Conservation (phyloP, 2,113 vertebrate genomes). For the Dasyprocta punctata region DNA sequence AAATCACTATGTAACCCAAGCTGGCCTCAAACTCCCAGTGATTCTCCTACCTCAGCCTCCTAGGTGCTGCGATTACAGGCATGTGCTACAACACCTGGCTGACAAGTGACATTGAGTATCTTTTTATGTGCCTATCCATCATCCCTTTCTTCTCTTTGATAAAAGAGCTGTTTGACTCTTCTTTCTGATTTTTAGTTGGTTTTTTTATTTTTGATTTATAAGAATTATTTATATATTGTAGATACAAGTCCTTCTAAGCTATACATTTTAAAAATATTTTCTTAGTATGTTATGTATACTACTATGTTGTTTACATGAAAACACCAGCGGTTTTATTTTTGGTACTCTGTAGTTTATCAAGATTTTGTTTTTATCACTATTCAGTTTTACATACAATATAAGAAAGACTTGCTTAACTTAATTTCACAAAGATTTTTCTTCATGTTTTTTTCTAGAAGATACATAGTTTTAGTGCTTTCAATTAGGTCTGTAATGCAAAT, state of each 20-base stretch:
- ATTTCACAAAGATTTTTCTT: background rate
- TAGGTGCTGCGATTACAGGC: background rate
- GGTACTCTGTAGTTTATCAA: background rate
- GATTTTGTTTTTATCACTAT: background rate
- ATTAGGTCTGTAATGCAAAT: background rate
- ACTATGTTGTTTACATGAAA: background rate
- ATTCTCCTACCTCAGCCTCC: background rate
- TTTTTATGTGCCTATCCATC: background rate
- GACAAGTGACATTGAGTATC: background rate
- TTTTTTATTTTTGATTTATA: background rate
- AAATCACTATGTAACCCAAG: background rate
- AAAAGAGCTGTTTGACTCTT: background rate
- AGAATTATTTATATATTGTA: background rate
- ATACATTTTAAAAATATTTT: background rate
- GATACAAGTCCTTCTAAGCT: background rate
- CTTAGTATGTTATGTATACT: background rate
- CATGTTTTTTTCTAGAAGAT: background rate
- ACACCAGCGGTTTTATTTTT: constrained; percentile 1
- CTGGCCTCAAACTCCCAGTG: background rate
- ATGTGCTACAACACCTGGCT: too few species aligned
- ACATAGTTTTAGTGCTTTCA: background rate
- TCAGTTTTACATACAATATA: background rate
- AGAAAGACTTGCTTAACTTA: background rate
- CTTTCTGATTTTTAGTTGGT: background rate
- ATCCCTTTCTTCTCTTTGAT: background rate